Conservation (phyloP, 2,888 invertebrate genomes). For the Neoitamus cyanurus region DNA sequence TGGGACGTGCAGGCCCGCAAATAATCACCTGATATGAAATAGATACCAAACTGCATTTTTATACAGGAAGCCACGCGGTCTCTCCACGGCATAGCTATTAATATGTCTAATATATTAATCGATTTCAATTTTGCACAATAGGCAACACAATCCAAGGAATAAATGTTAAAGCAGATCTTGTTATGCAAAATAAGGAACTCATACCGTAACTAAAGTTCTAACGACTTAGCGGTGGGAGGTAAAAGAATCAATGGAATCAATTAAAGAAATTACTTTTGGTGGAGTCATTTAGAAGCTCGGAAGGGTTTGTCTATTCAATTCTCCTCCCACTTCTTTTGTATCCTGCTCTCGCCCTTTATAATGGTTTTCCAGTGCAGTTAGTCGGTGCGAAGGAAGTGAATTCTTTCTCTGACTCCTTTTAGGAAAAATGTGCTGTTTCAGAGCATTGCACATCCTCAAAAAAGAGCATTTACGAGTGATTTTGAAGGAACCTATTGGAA, state of each 20-base stretch:
- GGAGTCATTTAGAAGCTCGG: background rate
- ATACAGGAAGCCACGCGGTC: too few species aligned
- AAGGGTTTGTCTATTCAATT: slow-evolving; percentile 16
- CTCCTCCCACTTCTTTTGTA: background rate
- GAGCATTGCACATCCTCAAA: slow-evolving; percentile 32
- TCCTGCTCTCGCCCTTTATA: slow-evolving; percentile 10
- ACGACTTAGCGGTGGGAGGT: background rate
- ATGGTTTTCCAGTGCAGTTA: background rate
- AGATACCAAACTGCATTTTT: too few species aligned
- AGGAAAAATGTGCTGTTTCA: slow-evolving; percentile 18
- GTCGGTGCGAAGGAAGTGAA: background rate
- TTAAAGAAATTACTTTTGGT: slow-evolving; percentile 39
- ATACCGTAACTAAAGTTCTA: background rate
- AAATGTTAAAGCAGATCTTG: background rate
- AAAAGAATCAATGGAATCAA: slow-evolving; percentile 34
- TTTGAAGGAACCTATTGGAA: slow-evolving; percentile 23
- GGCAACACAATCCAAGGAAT: background rate
- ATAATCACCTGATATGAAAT: too few species aligned
- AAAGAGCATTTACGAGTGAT: slow-evolving; percentile 13
- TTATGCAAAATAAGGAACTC: background rate
- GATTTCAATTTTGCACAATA: too few species aligned
- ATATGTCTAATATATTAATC: too few species aligned
- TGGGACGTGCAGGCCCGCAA: too few species aligned
- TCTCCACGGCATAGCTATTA: too few species aligned
- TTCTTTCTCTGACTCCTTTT: background rate